Base-by-base conservation (phyloP, 2,888 invertebrate genomes). In the Flexamia atlantica region DNA sequence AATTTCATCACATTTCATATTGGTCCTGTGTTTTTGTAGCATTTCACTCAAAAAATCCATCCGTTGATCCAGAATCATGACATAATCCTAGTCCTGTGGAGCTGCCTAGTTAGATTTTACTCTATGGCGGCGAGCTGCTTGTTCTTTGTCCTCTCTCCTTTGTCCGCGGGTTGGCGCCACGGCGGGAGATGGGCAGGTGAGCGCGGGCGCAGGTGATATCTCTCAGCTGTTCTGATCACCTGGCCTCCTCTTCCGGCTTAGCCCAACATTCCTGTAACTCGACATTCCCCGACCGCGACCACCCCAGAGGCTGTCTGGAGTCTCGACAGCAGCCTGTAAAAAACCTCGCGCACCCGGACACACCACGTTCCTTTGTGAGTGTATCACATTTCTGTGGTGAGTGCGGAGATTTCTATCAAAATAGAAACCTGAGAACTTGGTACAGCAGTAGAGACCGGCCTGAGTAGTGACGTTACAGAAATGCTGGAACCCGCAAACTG, bases 221-320 rank as follows among this genome's bases (percentile, higher is more conserved):
- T 46, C 14, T n/a, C 79, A 79, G 79, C 79, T 79, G 79, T 36
- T 64, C 76, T 28, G 50, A 30, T 53, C 79, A 79, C 79, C 79
- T 79, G 79, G 79, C 36, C 14, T 17, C 53, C 57, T 79, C 79
- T 79, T 79, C 79, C 79, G 79, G 79, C 79, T 79, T 57, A 79
- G 28, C 79, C 57, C 74, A 76, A 76, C 74, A 76, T 76, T 76
- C 74, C 70, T 10, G 68, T 32, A 32, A 23, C 23, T 28, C 68
- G 5, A 50, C 74, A 17, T 14, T 28, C 42, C 74, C 70, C n/a
- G 40, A 23, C 23, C 70, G 40, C 70, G 14, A 12, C 74, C 17
- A 36, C 46, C 17, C 36, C 40, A 23, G 23, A 36, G 40, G 72
- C 20, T 40, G 72, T 20, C 36, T n/a, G n/a, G n/a, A n/a, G n/a